Percentiles rank a stretch among this genome's conserved stretches.
phyloP scores from a whole-genome alignment of 2,888 invertebrate genomes.

The Phaedon cochleariae region DNA sequence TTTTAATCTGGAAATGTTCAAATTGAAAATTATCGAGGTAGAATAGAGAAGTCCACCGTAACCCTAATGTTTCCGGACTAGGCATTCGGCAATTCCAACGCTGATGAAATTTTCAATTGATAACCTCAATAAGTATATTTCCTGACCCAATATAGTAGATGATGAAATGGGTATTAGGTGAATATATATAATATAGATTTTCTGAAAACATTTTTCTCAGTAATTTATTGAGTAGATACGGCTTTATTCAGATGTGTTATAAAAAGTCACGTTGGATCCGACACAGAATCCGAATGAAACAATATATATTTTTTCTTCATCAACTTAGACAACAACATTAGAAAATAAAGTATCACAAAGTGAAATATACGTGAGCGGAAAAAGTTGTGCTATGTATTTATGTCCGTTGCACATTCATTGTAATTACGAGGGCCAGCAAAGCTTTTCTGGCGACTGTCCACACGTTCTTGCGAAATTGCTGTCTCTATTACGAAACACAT shows the following conservation, averaged over 20 bases:
- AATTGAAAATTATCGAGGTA: conserved; percentile 60
- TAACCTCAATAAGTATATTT: too few relatives aligned
- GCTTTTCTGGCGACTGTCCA: conserved; percentile 60
- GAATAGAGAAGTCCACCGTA: conserved; percentile 57
- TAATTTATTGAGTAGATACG: too few relatives aligned
- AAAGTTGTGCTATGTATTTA: conserved; percentile 44
- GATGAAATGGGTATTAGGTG: too few relatives aligned
- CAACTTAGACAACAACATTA: conserved; percentile 32
- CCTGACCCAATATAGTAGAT: too few relatives aligned
- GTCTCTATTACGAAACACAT: conserved; percentile 58
- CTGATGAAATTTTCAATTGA: neutral
- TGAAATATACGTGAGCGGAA: conserved; percentile 42
- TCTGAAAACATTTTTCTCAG: too few relatives aligned
- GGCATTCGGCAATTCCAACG: conserved; percentile 34
- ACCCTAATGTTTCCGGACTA: conserved; percentile 54
- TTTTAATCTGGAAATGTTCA: conserved; percentile 57
- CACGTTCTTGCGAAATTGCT: conserved; percentile 58
- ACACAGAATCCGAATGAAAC: neutral
- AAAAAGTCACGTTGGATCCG: conserved; percentile 4
- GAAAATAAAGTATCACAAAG: conserved; percentile 41
- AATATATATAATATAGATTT: too few relatives aligned
- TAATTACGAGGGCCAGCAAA: conserved; percentile 54
- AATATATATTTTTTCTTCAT: conserved; percentile 26
- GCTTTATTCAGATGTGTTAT: too few relatives aligned
- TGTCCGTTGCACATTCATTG: conserved; percentile 55